These are phyloP conservation scores for Catharus fuscescens DNA, from an alignment of 2,113 vertebrate genomes.

Conservation along the genomic window DNA sequence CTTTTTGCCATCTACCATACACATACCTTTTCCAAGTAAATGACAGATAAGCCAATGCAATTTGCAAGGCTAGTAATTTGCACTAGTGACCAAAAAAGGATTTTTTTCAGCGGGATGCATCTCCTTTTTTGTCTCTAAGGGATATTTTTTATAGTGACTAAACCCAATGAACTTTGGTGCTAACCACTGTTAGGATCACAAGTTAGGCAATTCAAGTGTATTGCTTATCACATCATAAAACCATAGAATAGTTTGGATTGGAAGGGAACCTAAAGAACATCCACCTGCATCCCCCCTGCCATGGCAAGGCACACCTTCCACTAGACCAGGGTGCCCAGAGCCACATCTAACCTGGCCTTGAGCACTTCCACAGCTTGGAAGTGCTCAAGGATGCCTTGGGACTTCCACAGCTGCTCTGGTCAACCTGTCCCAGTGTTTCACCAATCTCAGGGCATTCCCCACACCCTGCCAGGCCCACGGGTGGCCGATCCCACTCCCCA, in stretches of 20 bases:
- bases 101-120: not conserved
- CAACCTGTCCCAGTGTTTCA: not conserved
- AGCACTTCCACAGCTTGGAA: not conserved
- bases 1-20: not conserved
- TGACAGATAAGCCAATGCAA: not conserved
- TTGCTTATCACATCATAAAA: not conserved
- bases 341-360: not conserved
- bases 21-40: not conserved
- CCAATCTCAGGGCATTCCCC: too few relatives aligned
- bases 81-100: not conserved
- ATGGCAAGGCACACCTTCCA: not conserved
- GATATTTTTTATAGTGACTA: not conserved
- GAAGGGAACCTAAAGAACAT: not conserved
- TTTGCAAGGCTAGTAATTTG: not conserved
- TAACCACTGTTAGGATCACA: not conserved
- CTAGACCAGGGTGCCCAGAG: not conserved
- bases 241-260: accelerated
- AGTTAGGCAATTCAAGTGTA: not conserved
- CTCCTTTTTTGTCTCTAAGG: not conserved
- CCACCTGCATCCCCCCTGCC: not conserved
- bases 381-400: too few relatives aligned
- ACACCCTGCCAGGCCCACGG: not conserved
- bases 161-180: not conserved
- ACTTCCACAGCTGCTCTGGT: not conserved
- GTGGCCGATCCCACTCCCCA: not conserved